A percentile compares a stretch with the other conserved stretches of the same genome.
These are phyloP conservation scores for Sebastes hubbsi DNA, from an alignment of 2,797 vertebrate species.

Conservation along the genomic window DNA sequence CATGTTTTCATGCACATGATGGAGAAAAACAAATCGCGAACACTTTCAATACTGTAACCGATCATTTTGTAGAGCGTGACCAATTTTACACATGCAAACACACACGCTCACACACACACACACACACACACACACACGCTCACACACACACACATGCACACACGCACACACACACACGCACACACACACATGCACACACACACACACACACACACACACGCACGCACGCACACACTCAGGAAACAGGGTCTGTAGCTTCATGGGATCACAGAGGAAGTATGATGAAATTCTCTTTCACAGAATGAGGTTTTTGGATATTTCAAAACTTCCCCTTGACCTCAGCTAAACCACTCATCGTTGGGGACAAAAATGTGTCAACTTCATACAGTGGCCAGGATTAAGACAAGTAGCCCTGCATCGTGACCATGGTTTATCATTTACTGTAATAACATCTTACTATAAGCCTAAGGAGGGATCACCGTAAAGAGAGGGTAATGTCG, in stretches of 20 bases:
- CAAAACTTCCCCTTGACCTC: slow-evolving; percentile 16
- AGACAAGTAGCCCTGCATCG: no score
- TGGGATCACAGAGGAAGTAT: slow-evolving; percentile 27
- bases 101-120: not conserved
- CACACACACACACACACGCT: not conserved
- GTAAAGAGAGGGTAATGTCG: no score
- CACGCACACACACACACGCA: not conserved
- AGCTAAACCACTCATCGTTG: not conserved
- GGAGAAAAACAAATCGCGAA: not conserved
- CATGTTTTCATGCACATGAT: not conserved
- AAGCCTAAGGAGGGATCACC: no score
- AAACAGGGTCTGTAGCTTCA: not conserved
- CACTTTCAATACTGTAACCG: not conserved
- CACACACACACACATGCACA: not conserved
- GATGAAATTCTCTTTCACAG: not conserved
- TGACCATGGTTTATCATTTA: no score
- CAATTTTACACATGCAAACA: not conserved
- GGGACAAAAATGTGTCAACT: no score
- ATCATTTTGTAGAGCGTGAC: not conserved
- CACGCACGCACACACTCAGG: not conserved
- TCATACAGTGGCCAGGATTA: no score
- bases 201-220: not conserved
- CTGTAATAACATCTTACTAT: no score
- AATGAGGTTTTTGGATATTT: slow-evolving; percentile 22
- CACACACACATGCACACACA: not conserved